phyloP scores from a whole-genome alignment of 2,888 invertebrate genomes.

The Choristoneura rosaceana region DNA sequence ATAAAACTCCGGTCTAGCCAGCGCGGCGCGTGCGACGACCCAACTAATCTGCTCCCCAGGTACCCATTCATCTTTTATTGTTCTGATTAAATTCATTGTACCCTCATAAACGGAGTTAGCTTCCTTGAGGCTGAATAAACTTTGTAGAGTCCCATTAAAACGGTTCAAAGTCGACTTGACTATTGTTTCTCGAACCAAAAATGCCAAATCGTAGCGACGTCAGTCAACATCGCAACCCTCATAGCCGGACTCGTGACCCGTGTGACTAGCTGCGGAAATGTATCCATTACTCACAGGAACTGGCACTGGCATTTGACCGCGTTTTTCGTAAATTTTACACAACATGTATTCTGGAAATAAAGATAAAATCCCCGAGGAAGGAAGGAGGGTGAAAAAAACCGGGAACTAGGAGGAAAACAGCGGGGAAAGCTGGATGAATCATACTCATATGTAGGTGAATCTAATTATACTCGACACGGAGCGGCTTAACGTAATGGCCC shows the following conservation, averaged over 20 bases:
- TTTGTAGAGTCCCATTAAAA: conserved; percentile 5
- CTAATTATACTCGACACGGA: conserved; percentile 24
- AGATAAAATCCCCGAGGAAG: conserved; percentile 28
- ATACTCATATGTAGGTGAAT: conserved; percentile 24
- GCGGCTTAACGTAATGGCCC: conserved; percentile 27
- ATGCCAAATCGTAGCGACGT: conserved; percentile 20
- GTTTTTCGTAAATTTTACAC: conserved; percentile 39
- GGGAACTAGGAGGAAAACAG: conserved; percentile 15
- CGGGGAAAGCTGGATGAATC: conserved; percentile 11
- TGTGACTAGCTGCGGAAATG: conserved; percentile 29
- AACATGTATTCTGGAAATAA: conserved; percentile 26
- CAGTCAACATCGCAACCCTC: conserved; percentile 6
- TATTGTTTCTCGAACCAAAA: conserved; percentile 6
- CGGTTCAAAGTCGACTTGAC: neutral
- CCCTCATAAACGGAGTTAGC: conserved; percentile 33
- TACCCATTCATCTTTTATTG: conserved; percentile 34
- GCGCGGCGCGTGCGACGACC: neutral
- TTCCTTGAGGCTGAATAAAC: conserved; percentile 24
- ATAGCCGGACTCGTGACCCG: conserved; percentile 25
- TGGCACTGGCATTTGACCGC: conserved; percentile 36
- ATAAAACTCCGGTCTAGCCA: conserved; percentile 21
- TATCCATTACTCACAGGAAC: conserved; percentile 36
- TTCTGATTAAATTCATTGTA: conserved; percentile 37
- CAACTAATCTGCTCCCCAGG: conserved; percentile 29
- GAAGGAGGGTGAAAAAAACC: conserved; percentile 17